Evolutionary conservation across 2,113 vertebrate genomes (phyloP), one percentile per base, ranked within the genome.

Genomic region (Phocoena phocoena): DNA sequence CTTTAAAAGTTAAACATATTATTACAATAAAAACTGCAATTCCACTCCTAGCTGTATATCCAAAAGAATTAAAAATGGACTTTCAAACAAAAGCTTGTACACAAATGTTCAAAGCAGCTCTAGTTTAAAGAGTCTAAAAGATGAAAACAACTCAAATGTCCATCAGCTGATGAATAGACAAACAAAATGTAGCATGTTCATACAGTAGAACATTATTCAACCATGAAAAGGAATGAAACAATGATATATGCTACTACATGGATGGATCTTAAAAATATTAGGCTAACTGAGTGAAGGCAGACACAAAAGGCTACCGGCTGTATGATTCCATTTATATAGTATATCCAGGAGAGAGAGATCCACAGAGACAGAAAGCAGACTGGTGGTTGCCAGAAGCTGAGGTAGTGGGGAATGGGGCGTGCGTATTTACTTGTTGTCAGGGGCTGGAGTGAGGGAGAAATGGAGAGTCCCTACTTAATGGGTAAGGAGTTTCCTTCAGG

Each of bases 351-450:
- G 3, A 90, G 38, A 38, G 31, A 90, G 13, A 80, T 41, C 68
- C 65, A 55, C 25, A n/a, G 1, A 70, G 9, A 90, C 0, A 65
- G 11, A 36, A 70, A 80, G 17, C 21, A 55, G 47, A 44, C 23
- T 87, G 55, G 7, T 6, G 7, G 28, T 71, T 47, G 36, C 33
- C 58, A 68, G 50, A 31, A 28, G 28, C 5, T 68, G 41, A 58
- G 5, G 26, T 6, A 65, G 20, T 11, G 2, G 25, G 9, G 3
- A 60, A 17, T 0, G 14, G 13, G 2, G 6, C 21, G 1, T 87
- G 20, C 25, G 20, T 74, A 1, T 2, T 44, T 58, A 82, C 50
- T n/a, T 15, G 2, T 8, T 58, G 17, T 7, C 25, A 53, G 20
- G 65, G 12, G 2, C 8, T 85, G 3, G 6, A 94, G 23, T 8